Base-by-base conservation (phyloP, 2,113 vertebrate genomes). In the Spilogale gracilis region DNA sequence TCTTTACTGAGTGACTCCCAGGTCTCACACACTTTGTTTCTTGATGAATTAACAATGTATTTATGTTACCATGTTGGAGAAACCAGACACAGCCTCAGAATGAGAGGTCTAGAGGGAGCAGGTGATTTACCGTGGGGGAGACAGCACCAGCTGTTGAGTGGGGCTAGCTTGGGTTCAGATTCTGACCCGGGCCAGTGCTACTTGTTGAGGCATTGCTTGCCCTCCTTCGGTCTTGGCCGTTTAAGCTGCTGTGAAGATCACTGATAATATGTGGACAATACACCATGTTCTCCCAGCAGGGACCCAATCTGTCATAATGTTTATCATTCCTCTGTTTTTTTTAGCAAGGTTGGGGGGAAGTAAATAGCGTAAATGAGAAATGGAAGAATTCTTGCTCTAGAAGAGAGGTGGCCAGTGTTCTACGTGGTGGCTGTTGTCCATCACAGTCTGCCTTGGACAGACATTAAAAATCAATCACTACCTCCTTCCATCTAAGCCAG, bases 41-140 rank as follows among this genome's bases (percentile, higher is more conserved):
- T 84, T 88, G 18, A 3, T 65, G 50, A 89, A 80, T 71, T 60
- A 60, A 94, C 61, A 56, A 32, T 74, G 20, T 91, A 78, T 30
- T 95, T 95, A 73, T 93, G 88, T 93, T 78, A 91, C 58, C 20
- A 69, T 45, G 23, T 54, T 48, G 23, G 78, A 90, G 74, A 91
- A 96, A 50, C 78, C 54, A 89, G 88, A 73, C 93, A 93, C 48
- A 91, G 20, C 10, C 63, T 76, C 45, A 60, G 61, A 74, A 73
- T 67, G 73, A 91, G 60, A 81, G 3, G 38, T 84, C 58, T 56
- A 17, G 76, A 32, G 27, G 30, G 27, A 78, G 48, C 76, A 21
- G 81, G 58, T 25, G 38, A 6, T 8, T 45, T 32, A 58, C 43
- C 8, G 13, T 9, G 32, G 43, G 25, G 6, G 9, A 48, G 1